A percentile compares a stretch with the other conserved stretches of the same genome.
These are phyloP conservation scores for Phrynocephalus guinanensis DNA, from an alignment of 2,797 vertebrate species.

Conservation along the genomic window DNA sequence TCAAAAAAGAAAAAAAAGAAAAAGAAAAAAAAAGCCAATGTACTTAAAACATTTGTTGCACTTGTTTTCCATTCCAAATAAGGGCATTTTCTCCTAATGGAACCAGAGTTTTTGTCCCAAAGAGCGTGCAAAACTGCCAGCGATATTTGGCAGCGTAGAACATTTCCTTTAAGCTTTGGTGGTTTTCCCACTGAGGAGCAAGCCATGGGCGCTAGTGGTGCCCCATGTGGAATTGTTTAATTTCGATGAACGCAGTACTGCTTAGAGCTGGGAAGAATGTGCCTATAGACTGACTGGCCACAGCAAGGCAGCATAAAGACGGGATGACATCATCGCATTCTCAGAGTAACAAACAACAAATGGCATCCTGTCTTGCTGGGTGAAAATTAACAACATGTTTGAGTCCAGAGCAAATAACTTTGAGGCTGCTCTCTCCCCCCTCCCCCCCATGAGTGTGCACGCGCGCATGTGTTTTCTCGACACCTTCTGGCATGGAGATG, in stretches of 20 bases:
- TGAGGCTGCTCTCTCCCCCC: constrained; percentile 40
- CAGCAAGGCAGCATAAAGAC: constrained; percentile 70
- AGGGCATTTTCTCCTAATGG: constrained; percentile 67
- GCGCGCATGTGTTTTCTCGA: constrained; percentile 59
- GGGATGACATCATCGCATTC: constrained; percentile 80
- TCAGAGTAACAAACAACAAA: constrained; percentile 70
- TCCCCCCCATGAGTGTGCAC: constrained; percentile 51
- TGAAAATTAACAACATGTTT: constrained; percentile 73
- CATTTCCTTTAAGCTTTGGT: constrained; percentile 51
- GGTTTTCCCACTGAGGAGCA: constrained; percentile 63
- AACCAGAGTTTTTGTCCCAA: constrained; percentile 65
- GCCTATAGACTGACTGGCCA: constrained; percentile 74
- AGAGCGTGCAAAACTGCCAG: constrained; percentile 58
- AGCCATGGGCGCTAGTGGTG: constrained; percentile 67
- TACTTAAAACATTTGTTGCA: constrained; percentile 49
- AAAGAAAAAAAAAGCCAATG: constrained; percentile 37
- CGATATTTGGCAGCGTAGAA: constrained; percentile 60
- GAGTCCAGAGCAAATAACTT: constrained; percentile 61
- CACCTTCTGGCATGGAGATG: constrained; percentile 63
- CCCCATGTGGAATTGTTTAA: constrained; percentile 76
- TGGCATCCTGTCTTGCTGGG: constrained; percentile 69
- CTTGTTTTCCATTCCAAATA: constrained; percentile 79
- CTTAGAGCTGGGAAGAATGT: constrained; percentile 81
- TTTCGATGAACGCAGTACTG: constrained; percentile 67
- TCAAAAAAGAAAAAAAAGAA: neutral